Conservation (phyloP, 2,888 invertebrate genomes). For the Temnothorax unifasciatus region DNA sequence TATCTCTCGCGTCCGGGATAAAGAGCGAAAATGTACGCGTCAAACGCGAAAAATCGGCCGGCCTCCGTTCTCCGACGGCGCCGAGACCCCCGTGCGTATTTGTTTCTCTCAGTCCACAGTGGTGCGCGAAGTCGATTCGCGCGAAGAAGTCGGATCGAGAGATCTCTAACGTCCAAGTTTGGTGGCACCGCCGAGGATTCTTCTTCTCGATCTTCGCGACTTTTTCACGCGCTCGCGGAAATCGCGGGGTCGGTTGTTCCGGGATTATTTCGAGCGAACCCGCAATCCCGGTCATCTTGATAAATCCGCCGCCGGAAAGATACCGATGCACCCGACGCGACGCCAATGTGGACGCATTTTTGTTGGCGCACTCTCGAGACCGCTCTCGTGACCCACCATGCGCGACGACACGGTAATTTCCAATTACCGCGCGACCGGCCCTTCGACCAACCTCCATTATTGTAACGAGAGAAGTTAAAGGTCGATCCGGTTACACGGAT, state of each 20-base stretch:
- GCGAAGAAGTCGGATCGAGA: background rate
- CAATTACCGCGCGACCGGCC: slow-evolving; percentile 62
- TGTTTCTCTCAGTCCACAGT: slow-evolving; percentile 31
- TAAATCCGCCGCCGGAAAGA: background rate
- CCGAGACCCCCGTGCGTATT: background rate
- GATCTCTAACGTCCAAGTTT: background rate
- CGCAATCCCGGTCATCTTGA: background rate
- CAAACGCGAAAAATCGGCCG: slow-evolving; percentile 42
- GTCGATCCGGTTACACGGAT: slow-evolving; percentile 58
- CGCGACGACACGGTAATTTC: slow-evolving; percentile 67
- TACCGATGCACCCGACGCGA: background rate
- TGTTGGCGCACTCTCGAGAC: slow-evolving; percentile 24
- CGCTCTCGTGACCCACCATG: slow-evolving; percentile 55
- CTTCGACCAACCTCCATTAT: slow-evolving; percentile 54
- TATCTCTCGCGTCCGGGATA: slow-evolving; percentile 34
- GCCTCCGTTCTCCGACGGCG: slow-evolving; percentile 39
- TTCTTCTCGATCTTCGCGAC: background rate
- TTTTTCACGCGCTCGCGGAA: background rate
- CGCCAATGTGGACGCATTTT: slow-evolving; percentile 43
- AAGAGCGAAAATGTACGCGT: slow-evolving; percentile 43
- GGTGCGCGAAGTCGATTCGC: background rate
- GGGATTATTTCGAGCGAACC: background rate
- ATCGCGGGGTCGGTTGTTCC: background rate
- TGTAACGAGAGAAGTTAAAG: slow-evolving; percentile 60
- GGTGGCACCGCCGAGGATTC: background rate